Evolutionary conservation across 1,140 invertebrate genomes (phyloP).

Genomic region (Trichoplusia ni): DNA sequence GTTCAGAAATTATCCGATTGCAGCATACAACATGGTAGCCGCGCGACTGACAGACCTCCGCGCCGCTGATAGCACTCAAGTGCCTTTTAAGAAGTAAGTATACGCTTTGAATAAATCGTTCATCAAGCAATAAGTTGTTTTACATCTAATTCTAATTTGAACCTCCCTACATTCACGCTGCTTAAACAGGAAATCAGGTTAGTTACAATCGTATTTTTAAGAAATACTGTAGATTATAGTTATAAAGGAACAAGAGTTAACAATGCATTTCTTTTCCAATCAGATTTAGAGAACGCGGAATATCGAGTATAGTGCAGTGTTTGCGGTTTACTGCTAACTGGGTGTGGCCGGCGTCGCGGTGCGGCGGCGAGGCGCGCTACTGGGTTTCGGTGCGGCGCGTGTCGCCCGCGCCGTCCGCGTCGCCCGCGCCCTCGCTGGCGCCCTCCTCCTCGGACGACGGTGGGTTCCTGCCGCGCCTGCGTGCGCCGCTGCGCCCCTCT

Average conservation of each 20-base stretch:
- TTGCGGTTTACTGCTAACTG: conserved; percentile 85
- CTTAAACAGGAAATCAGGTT: conserved; percentile 72
- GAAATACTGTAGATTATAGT: background rate
- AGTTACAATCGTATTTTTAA: conserved; percentile 35
- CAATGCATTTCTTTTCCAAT: conserved; percentile 25
- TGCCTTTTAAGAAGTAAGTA: conserved; percentile 98
- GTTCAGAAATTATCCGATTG: conserved; percentile 86
- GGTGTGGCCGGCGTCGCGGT: conserved; percentile 86
- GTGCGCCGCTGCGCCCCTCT: conserved; percentile 86
- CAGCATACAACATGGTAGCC: conserved; percentile 98
- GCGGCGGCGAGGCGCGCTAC: conserved; percentile 78
- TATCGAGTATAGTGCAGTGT: conserved; percentile 92
- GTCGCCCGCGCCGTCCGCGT: conserved; percentile 85
- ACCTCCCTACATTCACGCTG: conserved; percentile 25
- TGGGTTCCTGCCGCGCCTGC: conserved; percentile 86
- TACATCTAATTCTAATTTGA: conserved; percentile 7
- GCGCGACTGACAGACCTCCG: conserved; percentile 95
- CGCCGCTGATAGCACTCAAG: conserved; percentile 93
- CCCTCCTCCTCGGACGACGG: conserved; percentile 88
- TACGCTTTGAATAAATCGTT: background rate
- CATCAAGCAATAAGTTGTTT: background rate
- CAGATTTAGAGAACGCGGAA: conserved; percentile 96
- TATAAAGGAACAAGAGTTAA: background rate
- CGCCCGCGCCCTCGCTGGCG: conserved; percentile 83
- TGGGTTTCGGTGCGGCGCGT: conserved; percentile 50